phyloP scores from a whole-genome alignment of 2,113 vertebrate genomes.

The Theristicus caerulescens region DNA sequence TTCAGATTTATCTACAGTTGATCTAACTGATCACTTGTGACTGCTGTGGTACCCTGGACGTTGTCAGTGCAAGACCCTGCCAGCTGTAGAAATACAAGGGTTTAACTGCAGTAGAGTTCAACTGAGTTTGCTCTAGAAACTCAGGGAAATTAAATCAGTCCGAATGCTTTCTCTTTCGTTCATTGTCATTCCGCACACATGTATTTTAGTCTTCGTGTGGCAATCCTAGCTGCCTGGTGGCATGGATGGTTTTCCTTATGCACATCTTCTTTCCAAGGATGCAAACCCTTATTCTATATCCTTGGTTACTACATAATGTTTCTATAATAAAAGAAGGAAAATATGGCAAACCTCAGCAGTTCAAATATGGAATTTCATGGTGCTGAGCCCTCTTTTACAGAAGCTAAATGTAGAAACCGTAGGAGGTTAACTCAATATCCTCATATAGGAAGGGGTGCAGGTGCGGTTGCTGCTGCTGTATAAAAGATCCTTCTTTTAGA shows the following conservation, averaged over 20 bases:
- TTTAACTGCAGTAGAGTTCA: background rate
- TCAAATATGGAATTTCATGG: background rate
- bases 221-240: background rate
- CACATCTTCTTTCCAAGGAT: background rate
- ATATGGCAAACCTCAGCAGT: background rate
- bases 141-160: background rate
- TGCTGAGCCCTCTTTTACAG: background rate
- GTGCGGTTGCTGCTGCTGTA: background rate
- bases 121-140: background rate
- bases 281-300: background rate
- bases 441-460: background rate
- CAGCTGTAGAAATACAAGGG: background rate
- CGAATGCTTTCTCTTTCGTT: background rate
- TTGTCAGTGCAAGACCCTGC: background rate
- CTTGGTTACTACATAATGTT: background rate
- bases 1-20: background rate
- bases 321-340: background rate
- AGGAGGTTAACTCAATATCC: background rate
- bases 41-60: background rate
- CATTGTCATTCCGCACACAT: background rate
- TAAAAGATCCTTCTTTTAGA: background rate
- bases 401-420: background rate
- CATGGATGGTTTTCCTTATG: background rate
- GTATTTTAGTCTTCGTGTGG: background rate
- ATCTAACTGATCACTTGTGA: background rate